Base-by-base conservation (phyloP, 2,113 vertebrate genomes). In the Leucoraja erinaceus region DNA sequence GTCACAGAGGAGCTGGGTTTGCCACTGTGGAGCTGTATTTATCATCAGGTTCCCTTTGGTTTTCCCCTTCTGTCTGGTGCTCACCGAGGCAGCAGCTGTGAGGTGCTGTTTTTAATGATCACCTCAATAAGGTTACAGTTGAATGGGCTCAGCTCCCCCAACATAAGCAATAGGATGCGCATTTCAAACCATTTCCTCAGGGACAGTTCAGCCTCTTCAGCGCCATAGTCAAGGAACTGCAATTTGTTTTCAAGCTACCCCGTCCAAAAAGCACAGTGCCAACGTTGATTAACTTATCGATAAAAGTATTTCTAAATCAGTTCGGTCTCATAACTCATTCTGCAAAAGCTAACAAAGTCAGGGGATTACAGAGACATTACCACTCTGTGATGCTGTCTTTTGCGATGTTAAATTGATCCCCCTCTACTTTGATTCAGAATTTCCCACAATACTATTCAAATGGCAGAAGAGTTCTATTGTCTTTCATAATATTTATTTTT, bases 131-230 rank as follows among this genome's bases (percentile, higher is more conserved):
- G 90, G 66, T 9, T 47, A 12, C 59, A 31, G 16, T 88, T 16
- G n/a, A 63, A 63, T n/a, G 61, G 59, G 28, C 61, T n/a, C 59
- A 31, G 25, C 4, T 63, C 83, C 83, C 38, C n/a, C 83, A 91
- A 28, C 31, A 47, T 28, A 38, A 91, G 10, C 68, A 72, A 33
- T 25, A 68, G 20, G 18, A 91, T 91, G 38, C 28, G 90, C 47
- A 91, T 91, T 91, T 91, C 33, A 72, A 91, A 91, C 33, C 38
- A 72, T 72, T 72, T 72, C 88, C 66, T 91, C 33, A 91, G 90
- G 90, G 90, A 54, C 47, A 66, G 5, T 16, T 68, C 38, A 72
- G 59, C 11, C 25, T 47, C 47, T 72, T 28, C 66, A 72, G 11
- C 22, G 28, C 47, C 63, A 70, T 66, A 28, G 31, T 22, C 66